Base-by-base conservation (phyloP, 1,140 invertebrate species). In the Papilio aristodemus region DNA sequence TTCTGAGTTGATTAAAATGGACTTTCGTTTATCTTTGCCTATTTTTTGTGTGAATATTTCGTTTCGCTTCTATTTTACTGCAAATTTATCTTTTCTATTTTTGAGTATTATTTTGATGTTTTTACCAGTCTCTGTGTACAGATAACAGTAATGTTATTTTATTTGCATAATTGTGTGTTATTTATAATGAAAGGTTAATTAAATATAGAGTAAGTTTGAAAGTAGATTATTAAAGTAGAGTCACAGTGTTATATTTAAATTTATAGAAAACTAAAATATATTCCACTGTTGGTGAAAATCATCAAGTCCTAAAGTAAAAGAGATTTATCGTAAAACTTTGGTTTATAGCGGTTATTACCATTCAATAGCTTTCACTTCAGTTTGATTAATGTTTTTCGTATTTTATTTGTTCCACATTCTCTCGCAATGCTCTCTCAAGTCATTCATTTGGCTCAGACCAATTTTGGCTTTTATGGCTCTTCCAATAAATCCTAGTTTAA, bases 331-430 rank as follows among this genome's bases (percentile, higher is more conserved):
- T 50, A 50, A 50, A 50, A 50, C 46, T 50, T 50, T 50, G 46
- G 46, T 50, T 50, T 50, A 50, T 50, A 54, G 46, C 46, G 17
- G 46, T 54, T 54, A 54, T 54, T 54, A 54, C 46, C 46, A 54
- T 54, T 54, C 46, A 54, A 54, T 54, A 54, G 46, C 46, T 50
- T 50, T 50, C 46, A 50, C 46, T 22, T 50, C 46, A 19, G 19
- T 50, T 50, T 50, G 46, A 50, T 50, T 50, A 50, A 50, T 50
- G 46, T 50, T 50, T n/a, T 50, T 50, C 46, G 46, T 50, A 50
- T 50, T 50, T 50, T 50, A 50, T 50, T 50, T 50, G 46, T 50
- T 50, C 46, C 46, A 50, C 46, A 50, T 50, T 22, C 19, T 50
- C 46, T 50, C 17, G 46, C 46, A 22, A 5, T 50, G 46, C 46